Conservation (phyloP, 1,140 invertebrate genomes). For the Gonioctena quinquepunctata region DNA sequence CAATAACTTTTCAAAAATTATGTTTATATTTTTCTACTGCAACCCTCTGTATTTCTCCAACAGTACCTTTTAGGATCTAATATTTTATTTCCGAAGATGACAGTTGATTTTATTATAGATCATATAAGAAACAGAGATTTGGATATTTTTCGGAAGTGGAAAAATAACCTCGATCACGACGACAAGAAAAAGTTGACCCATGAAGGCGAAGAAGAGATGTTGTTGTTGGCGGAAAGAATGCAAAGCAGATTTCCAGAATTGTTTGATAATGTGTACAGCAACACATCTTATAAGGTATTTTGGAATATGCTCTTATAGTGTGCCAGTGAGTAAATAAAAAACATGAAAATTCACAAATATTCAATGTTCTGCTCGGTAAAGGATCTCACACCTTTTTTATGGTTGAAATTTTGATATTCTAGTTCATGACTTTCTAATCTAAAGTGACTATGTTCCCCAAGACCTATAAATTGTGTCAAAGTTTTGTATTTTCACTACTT, state of each 20-base stretch:
- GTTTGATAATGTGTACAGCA: conserved; percentile 62
- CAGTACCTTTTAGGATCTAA: no score
- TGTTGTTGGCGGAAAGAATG: conserved; percentile 67
- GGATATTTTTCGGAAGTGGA: conserved; percentile 61
- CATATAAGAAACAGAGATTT: conserved; percentile 46
- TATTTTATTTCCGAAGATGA: no score
- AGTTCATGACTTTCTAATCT: no score
- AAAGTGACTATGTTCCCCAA: no score
- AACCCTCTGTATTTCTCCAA: no score
- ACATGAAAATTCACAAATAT: no score
- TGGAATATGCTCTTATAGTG: conserved; percentile 59
- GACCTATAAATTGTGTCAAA: no score
- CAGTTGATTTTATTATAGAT: conserved; percentile 23
- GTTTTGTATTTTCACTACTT: no score
- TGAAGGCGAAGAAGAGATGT: conserved; percentile 71
- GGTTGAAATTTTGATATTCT: no score
- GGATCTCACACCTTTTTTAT: no score
- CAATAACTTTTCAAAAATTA: not conserved
- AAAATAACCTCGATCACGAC: conserved; percentile 48
- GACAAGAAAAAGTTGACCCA: conserved; percentile 61
- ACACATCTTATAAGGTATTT: conserved; percentile 62
- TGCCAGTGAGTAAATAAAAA: no score
- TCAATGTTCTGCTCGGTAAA: no score
- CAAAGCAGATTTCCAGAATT: conserved; percentile 66
- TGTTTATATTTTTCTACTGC: not conserved